phyloP scores from a whole-genome alignment of 2,888 invertebrate species.

The Belgica antarctica region DNA sequence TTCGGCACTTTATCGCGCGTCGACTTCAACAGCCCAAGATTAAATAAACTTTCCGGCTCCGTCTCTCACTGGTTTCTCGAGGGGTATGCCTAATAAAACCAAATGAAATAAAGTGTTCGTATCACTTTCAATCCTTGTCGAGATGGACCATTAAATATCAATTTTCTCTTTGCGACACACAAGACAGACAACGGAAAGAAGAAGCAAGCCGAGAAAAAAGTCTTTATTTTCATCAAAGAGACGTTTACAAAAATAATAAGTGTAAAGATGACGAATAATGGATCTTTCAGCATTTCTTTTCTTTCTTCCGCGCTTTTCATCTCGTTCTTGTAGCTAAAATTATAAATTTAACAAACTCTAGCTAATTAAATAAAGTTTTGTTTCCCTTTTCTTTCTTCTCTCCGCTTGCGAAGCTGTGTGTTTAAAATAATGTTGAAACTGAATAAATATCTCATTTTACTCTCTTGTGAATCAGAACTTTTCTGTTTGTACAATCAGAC shows the following conservation, averaged over 20 bases:
- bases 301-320: neutral
- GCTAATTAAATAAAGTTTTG: slow-evolving; percentile 41
- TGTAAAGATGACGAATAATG: slow-evolving; percentile 41
- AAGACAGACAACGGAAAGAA: neutral
- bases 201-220: slow-evolving; percentile 1
- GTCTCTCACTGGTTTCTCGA: too few relatives aligned
- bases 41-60: neutral
- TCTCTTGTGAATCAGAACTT: slow-evolving; percentile 31
- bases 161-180: slow-evolving; percentile 6
- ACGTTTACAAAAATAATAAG: slow-evolving; percentile 39
- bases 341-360: slow-evolving; percentile 35
- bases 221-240: slow-evolving; percentile 18
- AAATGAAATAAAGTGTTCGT: slow-evolving; percentile 10
- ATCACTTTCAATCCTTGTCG: slow-evolving; percentile 16
- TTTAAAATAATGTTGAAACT: slow-evolving; percentile 30
- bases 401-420: too few relatives aligned
- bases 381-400: neutral
- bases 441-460: slow-evolving; percentile 32
- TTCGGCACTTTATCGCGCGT: neutral
- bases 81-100: neutral
- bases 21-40: neutral
- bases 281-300: neutral
- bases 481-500: slow-evolving; percentile 13
- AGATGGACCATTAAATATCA: slow-evolving; percentile 15
- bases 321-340: slow-evolving; percentile 33